Evolutionary conservation across 2,113 vertebrate genomes (phyloP).

Genomic region (Dipodomys merriami): DNA sequence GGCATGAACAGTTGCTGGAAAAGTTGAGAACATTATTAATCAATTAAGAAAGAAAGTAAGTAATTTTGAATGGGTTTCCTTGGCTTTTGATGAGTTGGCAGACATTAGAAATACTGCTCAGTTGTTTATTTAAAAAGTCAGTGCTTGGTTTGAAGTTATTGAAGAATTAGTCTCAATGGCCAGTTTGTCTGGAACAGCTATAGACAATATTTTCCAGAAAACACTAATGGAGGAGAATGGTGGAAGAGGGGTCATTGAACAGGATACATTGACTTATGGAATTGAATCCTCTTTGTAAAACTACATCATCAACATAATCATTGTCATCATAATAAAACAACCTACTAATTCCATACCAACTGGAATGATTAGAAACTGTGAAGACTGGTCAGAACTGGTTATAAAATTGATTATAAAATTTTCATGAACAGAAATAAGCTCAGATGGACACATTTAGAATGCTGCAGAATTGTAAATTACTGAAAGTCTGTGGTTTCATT

Average conservation of each 20-base stretch:
- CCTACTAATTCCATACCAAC: not conserved
- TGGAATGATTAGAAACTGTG: not conserved
- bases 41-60: constrained; percentile 56
- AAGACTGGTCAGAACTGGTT: not conserved
- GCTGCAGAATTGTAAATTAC: not conserved
- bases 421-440: not conserved
- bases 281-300: too few relatives aligned
- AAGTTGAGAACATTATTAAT: constrained; percentile 54
- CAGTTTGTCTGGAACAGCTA: not conserved
- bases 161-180: constrained; percentile 36
- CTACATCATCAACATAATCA: not conserved
- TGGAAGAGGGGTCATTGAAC: too few relatives aligned
- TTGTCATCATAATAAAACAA: not conserved
- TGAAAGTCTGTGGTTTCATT: not conserved
- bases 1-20: constrained; percentile 28
- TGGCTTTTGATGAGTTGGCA: constrained; percentile 56
- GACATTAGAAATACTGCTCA: constrained; percentile 19
- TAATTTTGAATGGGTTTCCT: constrained; percentile 62
- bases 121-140: constrained; percentile 43
- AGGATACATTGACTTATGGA: too few relatives aligned
- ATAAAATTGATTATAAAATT: not conserved
- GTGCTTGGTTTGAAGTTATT: constrained; percentile 35
- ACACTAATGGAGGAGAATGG: too few relatives aligned
- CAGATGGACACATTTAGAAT: not conserved
- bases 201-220: not conserved